Evolutionary conservation across 2,888 invertebrate species (phyloP).

Genomic region (Drosophila ezoana): DNA sequence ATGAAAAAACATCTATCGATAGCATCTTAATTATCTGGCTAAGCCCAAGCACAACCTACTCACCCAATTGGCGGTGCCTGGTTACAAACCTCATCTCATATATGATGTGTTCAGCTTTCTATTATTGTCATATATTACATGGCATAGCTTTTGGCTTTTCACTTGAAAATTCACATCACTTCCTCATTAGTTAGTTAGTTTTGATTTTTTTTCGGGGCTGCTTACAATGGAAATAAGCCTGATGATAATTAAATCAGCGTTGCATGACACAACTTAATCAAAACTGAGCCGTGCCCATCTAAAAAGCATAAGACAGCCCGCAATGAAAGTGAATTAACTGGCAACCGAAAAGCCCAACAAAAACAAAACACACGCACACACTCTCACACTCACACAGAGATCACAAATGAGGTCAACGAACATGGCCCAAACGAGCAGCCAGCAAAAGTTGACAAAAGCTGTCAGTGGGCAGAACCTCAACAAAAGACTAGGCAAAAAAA

Average conservation of each 20-base stretch:
- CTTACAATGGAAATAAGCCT: conserved; percentile 61
- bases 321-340: conserved; percentile 75
- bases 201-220: conserved; percentile 7
- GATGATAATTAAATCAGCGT: conserved; percentile 76
- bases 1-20: conserved; percentile 20
- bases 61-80: conserved; percentile 29
- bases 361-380: conserved; percentile 28
- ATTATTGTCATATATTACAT: conserved; percentile 49
- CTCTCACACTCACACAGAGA: conserved; percentile 7
- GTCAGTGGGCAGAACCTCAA: conserved; percentile 69
- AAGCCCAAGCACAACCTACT: conserved; percentile 32
- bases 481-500: conserved; percentile 46
- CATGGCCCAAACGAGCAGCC: conserved; percentile 51
- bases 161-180: conserved; percentile 50
- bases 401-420: conserved; percentile 69
- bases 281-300: conserved; percentile 65
- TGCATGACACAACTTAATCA: conserved; percentile 80
- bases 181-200: conserved; percentile 69
- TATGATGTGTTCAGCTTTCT: conserved; percentile 53
- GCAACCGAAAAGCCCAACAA: conserved; percentile 43
- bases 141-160: conserved; percentile 50
- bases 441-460: conserved; percentile 62
- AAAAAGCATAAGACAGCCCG: conserved; percentile 18
- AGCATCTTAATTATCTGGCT: conserved; percentile 23
- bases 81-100: conserved; percentile 11